Percentiles rank a stretch among this genome's conserved stretches.
phyloP scores from a whole-genome alignment of 2,797 vertebrate species.

The Triplophysa yarkandensis region DNA sequence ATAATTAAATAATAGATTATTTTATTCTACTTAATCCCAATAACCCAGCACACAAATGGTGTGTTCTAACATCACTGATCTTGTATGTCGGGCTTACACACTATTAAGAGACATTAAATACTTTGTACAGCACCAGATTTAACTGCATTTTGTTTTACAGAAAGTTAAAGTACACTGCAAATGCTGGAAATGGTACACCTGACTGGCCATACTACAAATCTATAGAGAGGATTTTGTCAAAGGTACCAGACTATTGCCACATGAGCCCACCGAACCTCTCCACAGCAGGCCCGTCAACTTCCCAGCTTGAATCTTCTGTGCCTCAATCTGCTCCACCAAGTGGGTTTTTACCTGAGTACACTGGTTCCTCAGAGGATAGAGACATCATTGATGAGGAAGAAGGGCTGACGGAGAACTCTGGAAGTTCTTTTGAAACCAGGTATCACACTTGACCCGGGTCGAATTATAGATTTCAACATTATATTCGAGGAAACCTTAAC shows the following conservation, averaged over 20 bases:
- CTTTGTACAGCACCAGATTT: background rate
- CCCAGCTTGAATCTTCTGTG: conserved; percentile 83
- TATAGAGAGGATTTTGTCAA: conserved; percentile 95
- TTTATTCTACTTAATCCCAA: background rate
- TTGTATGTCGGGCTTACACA: background rate
- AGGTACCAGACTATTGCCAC: conserved; percentile 84
- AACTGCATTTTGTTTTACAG: conserved; percentile 66
- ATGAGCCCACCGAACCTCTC: conserved; percentile 82
- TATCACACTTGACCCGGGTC: conserved; percentile 57
- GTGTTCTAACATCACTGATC: too few species aligned
- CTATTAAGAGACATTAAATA: background rate
- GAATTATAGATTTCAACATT: background rate
- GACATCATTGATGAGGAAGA: conserved; percentile 86
- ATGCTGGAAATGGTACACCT: conserved; percentile 79
- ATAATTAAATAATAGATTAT: too few species aligned
- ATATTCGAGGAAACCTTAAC: background rate
- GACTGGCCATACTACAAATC: conserved; percentile 96
- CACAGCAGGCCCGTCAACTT: conserved; percentile 83
- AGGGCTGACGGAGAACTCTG: conserved; percentile 87
- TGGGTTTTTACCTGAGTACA: conserved; percentile 90
- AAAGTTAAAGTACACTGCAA: conserved; percentile 89
- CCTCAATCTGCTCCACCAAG: conserved; percentile 82
- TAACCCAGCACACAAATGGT: background rate
- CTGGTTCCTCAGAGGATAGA: conserved; percentile 89
- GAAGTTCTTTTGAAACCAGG: conserved; percentile 84